phyloP scores from a whole-genome alignment of 2,113 vertebrate genomes.

The Salvator merianae region DNA sequence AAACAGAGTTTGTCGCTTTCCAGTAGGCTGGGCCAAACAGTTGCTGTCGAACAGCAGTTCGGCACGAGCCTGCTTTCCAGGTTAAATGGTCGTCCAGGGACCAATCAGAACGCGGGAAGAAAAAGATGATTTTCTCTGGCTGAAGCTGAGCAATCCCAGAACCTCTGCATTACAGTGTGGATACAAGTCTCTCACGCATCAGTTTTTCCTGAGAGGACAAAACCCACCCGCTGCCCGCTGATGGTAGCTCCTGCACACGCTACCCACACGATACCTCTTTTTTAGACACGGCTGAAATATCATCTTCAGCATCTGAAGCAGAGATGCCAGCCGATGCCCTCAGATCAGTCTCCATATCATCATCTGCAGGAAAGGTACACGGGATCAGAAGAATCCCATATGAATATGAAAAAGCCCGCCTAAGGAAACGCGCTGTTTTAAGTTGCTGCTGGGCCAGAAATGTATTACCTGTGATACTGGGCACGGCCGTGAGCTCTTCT shows the following conservation, averaged over 20 bases:
- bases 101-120: neutral
- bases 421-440: neutral
- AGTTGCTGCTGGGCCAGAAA: neutral
- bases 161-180: too few relatives aligned
- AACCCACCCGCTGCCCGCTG: too few relatives aligned
- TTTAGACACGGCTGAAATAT: constrained; percentile 74
- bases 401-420: neutral
- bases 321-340: constrained; percentile 66
- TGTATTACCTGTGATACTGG: constrained; percentile 44
- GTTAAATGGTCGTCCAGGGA: neutral
- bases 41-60: neutral
- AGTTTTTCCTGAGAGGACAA: neutral
- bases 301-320: constrained; percentile 84
- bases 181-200: too few relatives aligned
- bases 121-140: too few relatives aligned
- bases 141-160: too few relatives aligned
- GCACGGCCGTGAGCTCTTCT: constrained; percentile 83
- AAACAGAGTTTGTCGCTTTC: neutral
- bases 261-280: constrained; percentile 77
- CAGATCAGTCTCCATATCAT: constrained; percentile 77
- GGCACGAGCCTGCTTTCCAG: neutral
- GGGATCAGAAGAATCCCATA: neutral
- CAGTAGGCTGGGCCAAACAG: neutral
- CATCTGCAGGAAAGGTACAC: constrained; percentile 61
- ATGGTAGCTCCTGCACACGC: too few relatives aligned